phyloP scores from a whole-genome alignment of 2,888 invertebrate genomes.

The Yponomeuta sedellus region DNA sequence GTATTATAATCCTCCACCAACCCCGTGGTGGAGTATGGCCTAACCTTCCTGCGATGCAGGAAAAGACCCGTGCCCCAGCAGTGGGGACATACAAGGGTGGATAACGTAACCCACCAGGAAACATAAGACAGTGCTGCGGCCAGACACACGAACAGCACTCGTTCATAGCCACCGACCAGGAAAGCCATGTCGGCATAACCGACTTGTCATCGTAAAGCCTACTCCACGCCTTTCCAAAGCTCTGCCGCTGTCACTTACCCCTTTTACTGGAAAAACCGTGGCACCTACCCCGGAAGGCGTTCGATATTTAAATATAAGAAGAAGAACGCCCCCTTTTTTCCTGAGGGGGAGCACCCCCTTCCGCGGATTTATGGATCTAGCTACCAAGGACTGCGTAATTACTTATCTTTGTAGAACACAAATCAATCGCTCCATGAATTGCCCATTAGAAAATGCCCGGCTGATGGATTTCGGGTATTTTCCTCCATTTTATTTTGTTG shows the following conservation, averaged over 20 bases:
- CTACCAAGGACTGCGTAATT: conserved; percentile 66
- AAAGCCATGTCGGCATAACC: neutral
- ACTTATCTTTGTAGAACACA: conserved; percentile 73
- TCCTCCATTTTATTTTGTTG: neutral
- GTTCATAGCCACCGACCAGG: too few species aligned
- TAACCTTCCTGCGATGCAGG: too few species aligned
- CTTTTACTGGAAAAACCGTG: conserved; percentile 77
- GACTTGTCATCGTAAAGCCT: conserved; percentile 9
- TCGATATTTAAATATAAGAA: conserved; percentile 77
- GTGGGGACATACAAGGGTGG: too few species aligned
- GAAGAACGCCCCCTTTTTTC: conserved; percentile 73
- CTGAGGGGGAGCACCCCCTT: conserved; percentile 48
- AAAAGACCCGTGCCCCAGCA: too few species aligned
- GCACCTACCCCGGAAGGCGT: conserved; percentile 76
- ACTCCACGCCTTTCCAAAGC: conserved; percentile 40
- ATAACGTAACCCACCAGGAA: too few species aligned
- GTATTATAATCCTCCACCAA: too few species aligned
- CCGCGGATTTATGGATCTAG: conserved; percentile 73
- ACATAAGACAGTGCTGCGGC: too few species aligned
- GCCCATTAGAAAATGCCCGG: conserved; percentile 13
- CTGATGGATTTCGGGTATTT: conserved; percentile 1
- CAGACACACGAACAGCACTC: too few species aligned
- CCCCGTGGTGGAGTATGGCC: too few species aligned
- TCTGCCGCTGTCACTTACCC: conserved; percentile 75
- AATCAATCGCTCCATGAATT: conserved; percentile 56